These are phyloP conservation scores for Sisor rabdophorus DNA, from an alignment of 2,113 vertebrate genomes.

Conservation along the genomic window DNA sequence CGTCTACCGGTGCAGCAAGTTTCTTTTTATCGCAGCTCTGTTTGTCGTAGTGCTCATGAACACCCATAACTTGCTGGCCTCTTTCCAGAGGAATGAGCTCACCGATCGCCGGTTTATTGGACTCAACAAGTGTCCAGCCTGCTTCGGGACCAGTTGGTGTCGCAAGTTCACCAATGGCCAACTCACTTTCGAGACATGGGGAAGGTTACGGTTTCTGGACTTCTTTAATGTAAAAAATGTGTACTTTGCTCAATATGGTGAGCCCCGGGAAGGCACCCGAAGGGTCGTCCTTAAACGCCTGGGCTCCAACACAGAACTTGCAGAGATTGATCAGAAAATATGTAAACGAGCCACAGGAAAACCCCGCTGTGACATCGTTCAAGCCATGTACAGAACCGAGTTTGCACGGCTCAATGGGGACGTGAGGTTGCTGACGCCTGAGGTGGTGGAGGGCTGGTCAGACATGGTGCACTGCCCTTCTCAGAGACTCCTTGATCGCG, in stretches of 20 bases:
- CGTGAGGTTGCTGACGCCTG: conserved; percentile 91
- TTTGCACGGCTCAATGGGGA: conserved; percentile 94
- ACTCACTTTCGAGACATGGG: conserved; percentile 95
- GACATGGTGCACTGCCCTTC: conserved; percentile 98
- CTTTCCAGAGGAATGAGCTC: conserved; percentile 97
- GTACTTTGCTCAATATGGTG: conserved; percentile 94
- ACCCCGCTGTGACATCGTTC: conserved; percentile 89
- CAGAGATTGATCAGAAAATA: conserved; percentile 95
- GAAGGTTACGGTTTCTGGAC: conserved; percentile 89
- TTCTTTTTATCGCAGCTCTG: conserved; percentile 84
- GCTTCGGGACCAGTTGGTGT: conserved; percentile 98
- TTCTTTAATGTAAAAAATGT: conserved; percentile 98
- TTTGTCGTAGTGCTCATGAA: conserved; percentile 91
- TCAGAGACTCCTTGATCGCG: conserved; percentile 91
- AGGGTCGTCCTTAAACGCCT: conserved; percentile 92
- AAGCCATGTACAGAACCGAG: conserved; percentile 93
- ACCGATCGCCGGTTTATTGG: conserved; percentile 92
- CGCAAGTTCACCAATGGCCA: conserved; percentile 98
- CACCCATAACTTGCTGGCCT: conserved; percentile 93
- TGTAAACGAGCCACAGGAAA: conserved; percentile 93
- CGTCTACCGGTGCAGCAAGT: conserved; percentile 93
- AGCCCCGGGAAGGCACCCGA: conserved; percentile 92
- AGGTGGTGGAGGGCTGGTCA: conserved; percentile 97
- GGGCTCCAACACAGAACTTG: conserved; percentile 92
- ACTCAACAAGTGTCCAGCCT: conserved; percentile 90